Base-by-base conservation (phyloP, 2,888 invertebrate genomes). In the Patella caerulea region DNA sequence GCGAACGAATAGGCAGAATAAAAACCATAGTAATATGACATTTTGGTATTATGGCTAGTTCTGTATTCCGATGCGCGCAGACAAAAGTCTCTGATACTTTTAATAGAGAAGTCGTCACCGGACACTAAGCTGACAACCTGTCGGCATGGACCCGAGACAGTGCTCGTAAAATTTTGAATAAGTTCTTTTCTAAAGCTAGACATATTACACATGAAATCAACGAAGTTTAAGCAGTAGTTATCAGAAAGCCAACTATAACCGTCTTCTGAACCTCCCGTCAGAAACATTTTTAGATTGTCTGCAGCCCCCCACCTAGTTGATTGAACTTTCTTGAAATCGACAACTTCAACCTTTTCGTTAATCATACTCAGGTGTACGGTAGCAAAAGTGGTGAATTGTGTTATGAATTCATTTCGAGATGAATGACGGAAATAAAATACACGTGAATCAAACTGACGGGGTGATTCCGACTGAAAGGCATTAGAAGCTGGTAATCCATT, bases 311-410 rank as follows among this genome's bases (percentile, higher is more conserved):
- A 78, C 3, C 29, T n/a, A 5, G 71, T 74, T 7, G 78, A 74
- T 24, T 78, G 78, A n/a, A 72, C 56, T 29, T 59, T 74, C 15
- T 78, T 71, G 54, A 78, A 78, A 2, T 71, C n/a, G 24, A 74
- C 15, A 19, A 73, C 73, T 17, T n/a, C 56, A 19, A 71, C 59
- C 2, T 65, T 65, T 24, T 65, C 65, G 24, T 65, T 65, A 24
- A 65, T 24, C 65, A 65, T 19, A 65, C 65, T 65, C 65, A 65
- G 24, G 24, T 65, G 65, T 19, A 65, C 65, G 24, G 65, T 19
- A 19, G 65, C 65, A 24, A 65, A 65, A 19, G n/a, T 65, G 65
- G n/a, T 65, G 65, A 65, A 65, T 65, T 65, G n/a, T 19, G 65
- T 19, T 19, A 65, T 65, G 19, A 65, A 65, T 2, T 65, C 65